Evolutionary conservation across 1,140 invertebrate species (phyloP), one percentile per base, ranked within the genome.

Genomic region (Melipona quadrifasciata): DNA sequence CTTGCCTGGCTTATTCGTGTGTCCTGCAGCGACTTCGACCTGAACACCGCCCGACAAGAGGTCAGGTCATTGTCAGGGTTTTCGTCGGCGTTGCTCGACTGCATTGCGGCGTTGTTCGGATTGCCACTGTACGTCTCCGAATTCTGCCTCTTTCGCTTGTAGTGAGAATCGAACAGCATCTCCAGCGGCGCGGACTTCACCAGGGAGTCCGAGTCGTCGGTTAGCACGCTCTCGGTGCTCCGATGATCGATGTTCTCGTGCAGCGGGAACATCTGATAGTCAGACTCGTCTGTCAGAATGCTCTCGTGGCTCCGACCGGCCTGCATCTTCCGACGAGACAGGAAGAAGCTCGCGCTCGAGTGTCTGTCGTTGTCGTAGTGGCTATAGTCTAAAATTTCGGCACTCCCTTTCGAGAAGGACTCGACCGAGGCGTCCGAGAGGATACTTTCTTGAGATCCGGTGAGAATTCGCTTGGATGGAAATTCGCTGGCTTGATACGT

Each of bases 221-320:
- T 95, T 16, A 95, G 80, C 47, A 95, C 92, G 86, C 95, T 95
- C 34, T 95, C 95, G 0, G 95, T 95, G 72, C 95, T 95, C 65
- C 91, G 88, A 55, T 94, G 92, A 84, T 92, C 91, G 2, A 87
- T 87, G 65, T 93, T 91, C 72, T 94, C 93, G 86, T 92, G 85
- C 65, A 94, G 67, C 70, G 94, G 91, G 88, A 93, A 93, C 87
- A 93, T 93, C 70, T 95, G 95, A 79, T 94, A 95, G 90, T 97
- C 97, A 2, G 97, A 97, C 80, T 97, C 97, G 93, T 97, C 97
- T 1, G 97, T 97, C 8, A 97, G 91, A 57, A 98, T 96, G 88
- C 97, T 97, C 91, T 97, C 97, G 87, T 97, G 95, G 74, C 97
- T 97, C 91, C 97, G 96, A 90, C 97, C 97, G 70, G 96, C 94